phyloP scores from a whole-genome alignment of 1,140 invertebrate genomes.

The Lamellibrachia luymesi region DNA sequence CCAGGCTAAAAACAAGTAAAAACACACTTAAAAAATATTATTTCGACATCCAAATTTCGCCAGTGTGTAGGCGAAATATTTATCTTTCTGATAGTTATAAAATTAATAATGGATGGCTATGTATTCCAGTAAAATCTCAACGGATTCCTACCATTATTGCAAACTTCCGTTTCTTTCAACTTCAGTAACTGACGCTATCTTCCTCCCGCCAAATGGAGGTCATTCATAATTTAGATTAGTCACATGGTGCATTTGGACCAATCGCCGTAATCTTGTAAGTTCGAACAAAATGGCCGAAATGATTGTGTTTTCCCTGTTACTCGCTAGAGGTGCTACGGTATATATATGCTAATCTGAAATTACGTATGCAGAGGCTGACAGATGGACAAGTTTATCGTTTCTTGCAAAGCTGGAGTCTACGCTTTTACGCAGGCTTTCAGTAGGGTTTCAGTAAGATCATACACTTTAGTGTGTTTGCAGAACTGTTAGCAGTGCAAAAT shows the following conservation, averaged over 20 bases:
- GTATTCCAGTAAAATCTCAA: constrained; percentile 10
- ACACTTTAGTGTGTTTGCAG: too few species aligned
- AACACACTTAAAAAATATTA: constrained; percentile 11
- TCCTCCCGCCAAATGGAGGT: constrained; percentile 6
- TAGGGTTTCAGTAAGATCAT: too few species aligned
- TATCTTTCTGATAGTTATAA: constrained; percentile 38
- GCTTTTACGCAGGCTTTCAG: background rate
- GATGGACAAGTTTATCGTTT: background rate
- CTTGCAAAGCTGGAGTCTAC: background rate
- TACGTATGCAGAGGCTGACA: background rate
- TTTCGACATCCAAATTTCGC: constrained; percentile 11
- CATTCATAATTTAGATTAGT: constrained; percentile 12
- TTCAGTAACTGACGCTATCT: constrained; percentile 16
- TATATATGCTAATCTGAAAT: background rate
- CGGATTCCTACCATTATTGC: constrained; percentile 13
- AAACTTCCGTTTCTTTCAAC: background rate
- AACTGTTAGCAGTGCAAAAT: too few species aligned
- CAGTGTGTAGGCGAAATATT: background rate
- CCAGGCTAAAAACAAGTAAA: constrained; percentile 69
- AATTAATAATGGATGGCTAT: constrained; percentile 10
- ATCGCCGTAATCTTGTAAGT: background rate
- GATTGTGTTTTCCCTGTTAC: background rate
- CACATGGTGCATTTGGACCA: background rate
- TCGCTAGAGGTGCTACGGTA: background rate
- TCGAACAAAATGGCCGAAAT: background rate